These are phyloP conservation scores for Ophonus ardosiacus DNA, from an alignment of 2,888 invertebrate species.

Conservation along the genomic window DNA sequence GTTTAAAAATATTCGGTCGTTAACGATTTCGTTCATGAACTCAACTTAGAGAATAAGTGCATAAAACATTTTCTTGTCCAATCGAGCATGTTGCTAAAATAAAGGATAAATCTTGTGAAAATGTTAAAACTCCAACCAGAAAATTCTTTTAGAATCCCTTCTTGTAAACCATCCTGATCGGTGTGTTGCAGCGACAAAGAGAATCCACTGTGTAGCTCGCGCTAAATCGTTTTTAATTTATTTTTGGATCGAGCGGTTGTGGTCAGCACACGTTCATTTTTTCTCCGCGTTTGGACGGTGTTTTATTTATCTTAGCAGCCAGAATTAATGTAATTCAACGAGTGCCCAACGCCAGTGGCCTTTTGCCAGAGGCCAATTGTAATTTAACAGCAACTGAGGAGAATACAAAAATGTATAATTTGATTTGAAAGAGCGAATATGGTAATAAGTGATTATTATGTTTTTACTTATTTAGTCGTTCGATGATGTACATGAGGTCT, in stretches of 20 bases:
- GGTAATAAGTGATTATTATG: no score
- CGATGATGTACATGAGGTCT: no score
- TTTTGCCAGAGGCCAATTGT: conserved; percentile 10
- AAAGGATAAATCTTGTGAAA: no score
- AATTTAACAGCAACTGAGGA: background rate
- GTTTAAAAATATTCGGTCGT: no score
- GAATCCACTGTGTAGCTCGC: background rate
- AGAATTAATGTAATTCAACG: conserved; percentile 52
- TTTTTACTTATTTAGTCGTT: no score
- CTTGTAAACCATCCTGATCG: background rate
- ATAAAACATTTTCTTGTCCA: no score
- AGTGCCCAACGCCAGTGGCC: conserved; percentile 24
- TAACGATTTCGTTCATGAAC: no score
- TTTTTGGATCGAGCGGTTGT: conserved; percentile 15
- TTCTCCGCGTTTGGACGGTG: conserved; percentile 18
- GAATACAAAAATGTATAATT: background rate
- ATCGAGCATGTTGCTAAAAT: no score
- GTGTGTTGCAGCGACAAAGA: conserved; percentile 2
- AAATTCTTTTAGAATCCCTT: background rate
- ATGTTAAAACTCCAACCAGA: no score
- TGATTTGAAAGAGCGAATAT: no score
- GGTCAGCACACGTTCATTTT: conserved; percentile 22
- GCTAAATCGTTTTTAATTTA: conserved; percentile 36
- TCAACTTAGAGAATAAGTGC: no score
- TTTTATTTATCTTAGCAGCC: conserved; percentile 50